Evolutionary conservation across 2,113 vertebrate genomes (phyloP), one percentile per base, ranked within the genome.

Genomic region (Passerina amoena): DNA sequence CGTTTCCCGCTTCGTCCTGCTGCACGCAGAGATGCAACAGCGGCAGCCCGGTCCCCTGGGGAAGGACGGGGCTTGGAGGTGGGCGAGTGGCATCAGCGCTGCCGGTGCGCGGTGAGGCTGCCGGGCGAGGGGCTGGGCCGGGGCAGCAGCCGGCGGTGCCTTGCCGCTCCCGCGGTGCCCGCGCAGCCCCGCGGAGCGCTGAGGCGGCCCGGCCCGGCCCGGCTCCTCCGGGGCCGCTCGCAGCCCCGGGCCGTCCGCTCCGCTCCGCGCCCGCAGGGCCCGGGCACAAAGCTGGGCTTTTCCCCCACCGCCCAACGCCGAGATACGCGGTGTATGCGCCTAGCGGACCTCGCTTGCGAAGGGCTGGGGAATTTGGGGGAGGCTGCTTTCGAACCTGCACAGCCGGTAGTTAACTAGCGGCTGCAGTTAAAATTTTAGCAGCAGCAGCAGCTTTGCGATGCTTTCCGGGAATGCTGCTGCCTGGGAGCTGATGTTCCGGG

Each of bases 361-460:
- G 53, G 28, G 8, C 38, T 5, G 17, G 33, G 33, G 21, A 4
- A 0, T 35, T 7, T 5, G 31, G 3, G 21, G 40, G n/a, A 56
- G 53, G 63, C 83, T 35, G 68, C 42, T 73, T 37, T 57, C 27
- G 17, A 37, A 14, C 28, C 24, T 4, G n/a, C 21, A 2, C 8
- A 2, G 77, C 18, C 57, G 13, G 57, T 28, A 40, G 76, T 37
- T n/a, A 77, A 63, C 53, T 85, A 7, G 31, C 6, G 87, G 42
- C 72, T 77, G 92, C 85, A 60, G 90, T 47, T 86, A 27, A 53
- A 63, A 91, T 90, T 40, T 73, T n/a, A 75, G 81, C 65, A 83
- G 80, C 69, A 81, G 81, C 69, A 82, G 82, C 82, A 82, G 94
- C 85, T 90, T 90, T 81, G 63, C 53, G 42, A 59, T 61, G 73